Evolutionary conservation across 2,797 vertebrate genomes (phyloP).

Genomic region (Huso huso): DNA sequence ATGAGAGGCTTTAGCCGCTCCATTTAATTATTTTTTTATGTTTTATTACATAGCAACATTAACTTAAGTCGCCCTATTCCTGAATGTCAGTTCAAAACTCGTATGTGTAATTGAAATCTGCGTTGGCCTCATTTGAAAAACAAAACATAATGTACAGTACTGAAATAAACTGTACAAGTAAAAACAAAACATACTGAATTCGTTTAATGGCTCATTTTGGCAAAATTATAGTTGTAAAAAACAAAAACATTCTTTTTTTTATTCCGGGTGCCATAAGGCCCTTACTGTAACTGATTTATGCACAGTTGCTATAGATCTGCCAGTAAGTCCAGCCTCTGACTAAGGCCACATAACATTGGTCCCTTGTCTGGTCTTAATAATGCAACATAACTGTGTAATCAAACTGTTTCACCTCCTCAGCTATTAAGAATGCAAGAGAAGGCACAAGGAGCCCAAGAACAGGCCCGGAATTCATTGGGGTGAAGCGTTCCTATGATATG

Average conservation of each 20-base stretch:
- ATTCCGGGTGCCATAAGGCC: conserved; percentile 28
- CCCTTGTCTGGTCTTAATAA: background rate
- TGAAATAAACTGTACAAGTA: no score
- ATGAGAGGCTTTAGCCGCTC: no score
- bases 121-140: no score
- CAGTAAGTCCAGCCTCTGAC: background rate
- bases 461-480: conserved; percentile 66
- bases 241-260: background rate
- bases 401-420: conserved; percentile 41
- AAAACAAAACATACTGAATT: no score
- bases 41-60: no score
- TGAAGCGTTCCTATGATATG: conserved; percentile 88
- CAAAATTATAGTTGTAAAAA: no score
- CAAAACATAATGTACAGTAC: no score
- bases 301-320: background rate
- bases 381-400: background rate
- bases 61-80: no score
- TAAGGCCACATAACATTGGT: background rate
- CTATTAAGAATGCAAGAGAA: conserved; percentile 89
- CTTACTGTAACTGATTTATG: conserved; percentile 1
- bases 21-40: no score
- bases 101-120: no score
- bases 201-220: no score
- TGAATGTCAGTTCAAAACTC: no score
- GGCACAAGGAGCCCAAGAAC: conserved; percentile 88